Base-by-base conservation (phyloP, 2,888 invertebrate genomes). In the Invenusta paracnida region DNA sequence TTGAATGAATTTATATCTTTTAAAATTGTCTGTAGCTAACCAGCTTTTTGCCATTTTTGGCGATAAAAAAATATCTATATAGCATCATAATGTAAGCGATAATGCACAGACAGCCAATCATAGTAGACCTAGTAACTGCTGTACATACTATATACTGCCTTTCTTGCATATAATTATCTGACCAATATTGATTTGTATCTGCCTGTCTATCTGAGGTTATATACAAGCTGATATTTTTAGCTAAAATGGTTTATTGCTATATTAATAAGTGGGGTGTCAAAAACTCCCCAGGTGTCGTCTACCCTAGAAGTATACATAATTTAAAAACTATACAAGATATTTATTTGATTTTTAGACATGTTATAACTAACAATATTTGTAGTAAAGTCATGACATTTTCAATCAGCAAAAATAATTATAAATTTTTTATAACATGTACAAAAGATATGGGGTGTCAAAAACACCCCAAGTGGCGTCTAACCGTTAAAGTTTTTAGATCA, bases 251-350 rank as follows among this genome's bases (percentile, higher is more conserved):
- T 73, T 23, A 73, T 73, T 73, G 2, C 73, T 73, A 73, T 73
- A 73, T 73, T 73, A 73, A 73, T 13, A 73, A 73, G 73, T 48
- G 48, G 48, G 48, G 48, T 48, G 48, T 48, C 48, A 48, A 48
- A 48, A 48, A 73, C 73, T 13, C 73, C 73, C 73, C 73, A 73
- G 73, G 73, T 73, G 73, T 73, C 73, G 73, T 13, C 73, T 73
- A 73, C 73, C 73, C 73, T 73, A 73, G 73, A 73, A 73, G 73
- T 73, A 73, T 73, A 73, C 23, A 73, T 73, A n/a, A n/a, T 73
- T 73, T 25, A 73, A 73, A 73, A 23, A 23, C 73, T 23, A 73
- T 73, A 73, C 73, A 13, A 73, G 11, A 73, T 73, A 25, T 73
- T 73, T 73, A 73, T 73, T 73, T 73, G 73, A 73, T 73, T 73